Conservation (phyloP, 37 sponge, comb jelly and placozoan species). For the Cladorhizidae sp. region DNA sequence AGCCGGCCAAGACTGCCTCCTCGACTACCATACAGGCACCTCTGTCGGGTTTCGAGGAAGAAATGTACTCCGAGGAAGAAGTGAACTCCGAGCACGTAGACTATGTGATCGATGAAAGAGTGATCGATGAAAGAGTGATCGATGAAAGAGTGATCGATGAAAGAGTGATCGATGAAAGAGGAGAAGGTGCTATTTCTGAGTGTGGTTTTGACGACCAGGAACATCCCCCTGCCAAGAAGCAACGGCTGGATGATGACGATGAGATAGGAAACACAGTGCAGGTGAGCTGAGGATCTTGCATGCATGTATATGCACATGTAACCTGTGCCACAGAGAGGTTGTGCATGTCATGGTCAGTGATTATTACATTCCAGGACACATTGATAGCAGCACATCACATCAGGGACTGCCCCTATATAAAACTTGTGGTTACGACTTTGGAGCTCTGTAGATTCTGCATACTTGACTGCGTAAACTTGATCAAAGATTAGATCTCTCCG, state of each 20-base stretch:
- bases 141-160: background rate
- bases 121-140: background rate
- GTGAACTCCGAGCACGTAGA: constrained; percentile 3
- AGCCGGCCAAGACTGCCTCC: too few species aligned
- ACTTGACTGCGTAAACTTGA: too few species aligned
- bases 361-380: too few species aligned
- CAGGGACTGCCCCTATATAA: too few species aligned
- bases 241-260: background rate
- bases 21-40: background rate
- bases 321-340: background rate
- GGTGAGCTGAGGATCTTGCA: background rate
- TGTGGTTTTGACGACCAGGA: background rate
- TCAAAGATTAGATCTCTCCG: too few species aligned
- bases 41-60: background rate
- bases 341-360: too few species aligned
- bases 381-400: too few species aligned
- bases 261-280: constrained; percentile 3
- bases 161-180: constrained; percentile 2
- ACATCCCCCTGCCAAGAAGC: constrained; percentile 23
- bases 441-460: too few species aligned
- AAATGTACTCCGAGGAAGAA: too few species aligned
- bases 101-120: background rate
- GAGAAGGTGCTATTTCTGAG: background rate
- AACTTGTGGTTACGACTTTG: too few species aligned
- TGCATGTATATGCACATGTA: background rate